Conservation (phyloP, 2,113 vertebrate species). For the Cottus gobio region DNA sequence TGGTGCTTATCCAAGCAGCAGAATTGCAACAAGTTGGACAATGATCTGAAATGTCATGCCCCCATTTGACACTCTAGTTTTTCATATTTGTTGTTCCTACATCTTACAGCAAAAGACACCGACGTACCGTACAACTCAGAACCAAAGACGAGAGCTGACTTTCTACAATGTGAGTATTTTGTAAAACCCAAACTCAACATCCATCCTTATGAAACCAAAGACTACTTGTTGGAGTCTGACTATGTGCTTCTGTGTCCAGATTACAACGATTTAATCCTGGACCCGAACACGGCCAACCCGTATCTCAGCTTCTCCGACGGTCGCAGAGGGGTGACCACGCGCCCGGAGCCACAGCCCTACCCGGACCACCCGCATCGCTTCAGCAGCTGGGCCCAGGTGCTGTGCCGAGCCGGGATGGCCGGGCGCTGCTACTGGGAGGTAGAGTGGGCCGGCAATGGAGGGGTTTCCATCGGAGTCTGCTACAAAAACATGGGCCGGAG, state of each 20-base stretch:
- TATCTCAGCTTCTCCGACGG: slow-evolving; percentile 70
- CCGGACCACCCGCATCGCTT: slow-evolving; percentile 76
- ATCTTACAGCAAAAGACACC: slow-evolving; percentile 27
- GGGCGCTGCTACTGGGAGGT: slow-evolving; percentile 86
- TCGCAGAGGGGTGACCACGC: slow-evolving; percentile 59
- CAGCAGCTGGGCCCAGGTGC: slow-evolving; percentile 82
- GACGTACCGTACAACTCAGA: slow-evolving; percentile 38
- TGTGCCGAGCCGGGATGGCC: slow-evolving; percentile 83
- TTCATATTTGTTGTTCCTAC: not conserved
- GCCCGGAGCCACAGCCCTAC: slow-evolving; percentile 60
- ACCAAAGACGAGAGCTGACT: slow-evolving; percentile 76
- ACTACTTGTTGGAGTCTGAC: not conserved
- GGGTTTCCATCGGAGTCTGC: slow-evolving; percentile 80
- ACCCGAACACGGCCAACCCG: slow-evolving; percentile 78
- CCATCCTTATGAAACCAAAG: not conserved
- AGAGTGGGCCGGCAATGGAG: slow-evolving; percentile 80
- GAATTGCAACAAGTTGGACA: not conserved
- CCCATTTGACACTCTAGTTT: not conserved
- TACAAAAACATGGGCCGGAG: slow-evolving; percentile 83
- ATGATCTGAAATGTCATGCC: too few species aligned
- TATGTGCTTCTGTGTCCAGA: slow-evolving; percentile 59
- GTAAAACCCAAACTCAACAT: not conserved
- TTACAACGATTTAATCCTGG: slow-evolving; percentile 71
- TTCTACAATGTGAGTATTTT: slow-evolving; percentile 78
- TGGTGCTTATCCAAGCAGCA: not conserved